Evolutionary conservation across 92 coral and sea anemone genomes (phyloP).

Genomic region (Pocillopora grandis): DNA sequence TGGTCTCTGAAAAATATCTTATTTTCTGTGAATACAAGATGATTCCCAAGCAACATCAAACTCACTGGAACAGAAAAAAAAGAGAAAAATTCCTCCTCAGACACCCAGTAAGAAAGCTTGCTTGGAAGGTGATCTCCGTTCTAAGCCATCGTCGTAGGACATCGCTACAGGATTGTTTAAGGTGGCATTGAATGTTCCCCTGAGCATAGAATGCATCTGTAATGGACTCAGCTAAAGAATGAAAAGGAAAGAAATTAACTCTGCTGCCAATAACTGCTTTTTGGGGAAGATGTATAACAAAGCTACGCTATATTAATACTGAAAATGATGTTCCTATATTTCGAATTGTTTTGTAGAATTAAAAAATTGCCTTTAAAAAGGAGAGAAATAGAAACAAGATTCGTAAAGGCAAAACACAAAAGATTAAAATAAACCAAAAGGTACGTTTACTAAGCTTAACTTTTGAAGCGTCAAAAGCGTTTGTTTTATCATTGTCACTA

Average conservation of each 20-base stretch:
- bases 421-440: too few relatives aligned
- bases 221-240: slow-evolving; percentile 82
- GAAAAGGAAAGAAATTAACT: neutral
- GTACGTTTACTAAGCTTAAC: too few relatives aligned
- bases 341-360: too few relatives aligned
- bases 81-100: neutral
- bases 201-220: slow-evolving; percentile 84
- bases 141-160: slow-evolving; percentile 74
- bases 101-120: slow-evolving; percentile 86
- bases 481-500: too few relatives aligned
- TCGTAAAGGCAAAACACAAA: too few relatives aligned
- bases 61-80: neutral
- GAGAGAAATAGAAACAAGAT: too few relatives aligned
- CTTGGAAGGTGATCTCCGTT: slow-evolving; percentile 81
- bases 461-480: too few relatives aligned
- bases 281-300: too few relatives aligned
- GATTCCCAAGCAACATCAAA: neutral
- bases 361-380: too few relatives aligned
- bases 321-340: too few relatives aligned
- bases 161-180: slow-evolving; percentile 84
- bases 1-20: neutral
- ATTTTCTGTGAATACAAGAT: neutral
- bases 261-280: too few relatives aligned
- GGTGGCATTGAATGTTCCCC: slow-evolving; percentile 95
- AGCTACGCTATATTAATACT: too few relatives aligned